Conservation (phyloP, 2,113 vertebrate genomes). For the Empidonax traillii region DNA sequence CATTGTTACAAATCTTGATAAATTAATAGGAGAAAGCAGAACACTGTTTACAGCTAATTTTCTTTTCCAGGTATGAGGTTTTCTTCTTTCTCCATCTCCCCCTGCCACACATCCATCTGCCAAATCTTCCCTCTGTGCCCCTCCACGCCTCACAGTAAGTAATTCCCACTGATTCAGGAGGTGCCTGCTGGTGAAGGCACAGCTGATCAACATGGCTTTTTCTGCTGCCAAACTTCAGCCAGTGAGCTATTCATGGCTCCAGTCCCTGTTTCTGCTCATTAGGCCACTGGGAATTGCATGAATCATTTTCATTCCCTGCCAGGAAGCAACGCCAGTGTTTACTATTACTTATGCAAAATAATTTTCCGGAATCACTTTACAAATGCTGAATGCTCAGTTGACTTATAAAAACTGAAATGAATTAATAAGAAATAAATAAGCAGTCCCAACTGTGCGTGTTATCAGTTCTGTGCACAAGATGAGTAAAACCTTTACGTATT, state of each 20-base stretch:
- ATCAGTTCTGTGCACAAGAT: constrained; percentile 68
- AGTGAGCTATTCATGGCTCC: constrained; percentile 38
- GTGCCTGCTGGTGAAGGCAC: constrained; percentile 26
- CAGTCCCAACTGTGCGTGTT: constrained; percentile 56
- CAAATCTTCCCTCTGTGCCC: neutral
- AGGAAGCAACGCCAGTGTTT: constrained; percentile 73
- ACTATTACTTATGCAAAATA: constrained; percentile 78
- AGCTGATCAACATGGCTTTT: constrained; percentile 42
- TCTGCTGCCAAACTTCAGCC: constrained; percentile 33
- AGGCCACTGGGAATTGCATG: constrained; percentile 65
- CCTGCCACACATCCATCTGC: neutral
- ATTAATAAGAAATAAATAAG: constrained; percentile 78
- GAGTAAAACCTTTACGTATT: constrained; percentile 65
- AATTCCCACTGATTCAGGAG: constrained; percentile 4
- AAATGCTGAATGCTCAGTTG: constrained; percentile 72
- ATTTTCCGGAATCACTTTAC: constrained; percentile 77
- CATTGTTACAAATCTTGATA: neutral
- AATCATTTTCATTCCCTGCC: constrained; percentile 68
- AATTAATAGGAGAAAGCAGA: constrained; percentile 34
- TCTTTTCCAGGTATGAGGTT: constrained; percentile 20
- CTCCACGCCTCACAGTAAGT: neutral
- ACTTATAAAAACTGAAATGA: constrained; percentile 73
- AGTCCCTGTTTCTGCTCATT: constrained; percentile 55
- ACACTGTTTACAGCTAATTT: neutral
- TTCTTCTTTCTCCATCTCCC: neutral